Evolutionary conservation across 2,797 vertebrate genomes (phyloP).

Genomic region (Sylvia borin): DNA sequence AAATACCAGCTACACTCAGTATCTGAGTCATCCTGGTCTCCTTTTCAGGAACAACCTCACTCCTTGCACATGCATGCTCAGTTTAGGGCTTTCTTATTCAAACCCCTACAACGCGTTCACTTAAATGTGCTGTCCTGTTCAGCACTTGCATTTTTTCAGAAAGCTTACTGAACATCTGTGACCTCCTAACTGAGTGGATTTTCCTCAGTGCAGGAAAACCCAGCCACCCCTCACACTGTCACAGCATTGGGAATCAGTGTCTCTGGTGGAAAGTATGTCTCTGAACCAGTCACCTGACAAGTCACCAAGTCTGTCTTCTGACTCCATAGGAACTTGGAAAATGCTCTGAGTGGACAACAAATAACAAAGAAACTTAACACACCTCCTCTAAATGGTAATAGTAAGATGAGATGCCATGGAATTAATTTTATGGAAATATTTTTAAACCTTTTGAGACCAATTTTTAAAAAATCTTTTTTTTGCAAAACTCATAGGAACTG

Average conservation of each 20-base stretch:
- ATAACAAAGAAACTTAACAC: background rate
- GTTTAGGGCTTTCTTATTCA: background rate
- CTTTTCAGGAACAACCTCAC: constrained; percentile 5
- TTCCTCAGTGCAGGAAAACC: background rate
- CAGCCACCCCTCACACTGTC: background rate
- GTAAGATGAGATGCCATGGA: background rate
- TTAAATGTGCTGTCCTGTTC: background rate
- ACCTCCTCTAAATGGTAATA: background rate
- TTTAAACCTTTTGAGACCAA: background rate
- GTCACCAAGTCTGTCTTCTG: background rate
- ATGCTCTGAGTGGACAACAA: background rate
- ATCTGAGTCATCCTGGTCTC: background rate
- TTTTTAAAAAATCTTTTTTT: background rate
- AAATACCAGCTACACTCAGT: background rate
- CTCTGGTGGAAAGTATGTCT: background rate
- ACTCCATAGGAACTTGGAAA: background rate
- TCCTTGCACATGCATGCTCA: background rate
- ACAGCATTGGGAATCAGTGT: background rate
- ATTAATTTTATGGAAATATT: background rate
- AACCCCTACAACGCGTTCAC: background rate
- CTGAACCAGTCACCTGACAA: background rate
- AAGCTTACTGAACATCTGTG: background rate
- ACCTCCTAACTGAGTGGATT: background rate
- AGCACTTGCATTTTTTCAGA: background rate
- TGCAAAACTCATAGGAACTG: background rate